A percentile compares a stretch with the other conserved stretches of the same genome.
Evolutionary conservation across 2,888 invertebrate genomes (phyloP).

Genomic region (Lypha dubia): DNA sequence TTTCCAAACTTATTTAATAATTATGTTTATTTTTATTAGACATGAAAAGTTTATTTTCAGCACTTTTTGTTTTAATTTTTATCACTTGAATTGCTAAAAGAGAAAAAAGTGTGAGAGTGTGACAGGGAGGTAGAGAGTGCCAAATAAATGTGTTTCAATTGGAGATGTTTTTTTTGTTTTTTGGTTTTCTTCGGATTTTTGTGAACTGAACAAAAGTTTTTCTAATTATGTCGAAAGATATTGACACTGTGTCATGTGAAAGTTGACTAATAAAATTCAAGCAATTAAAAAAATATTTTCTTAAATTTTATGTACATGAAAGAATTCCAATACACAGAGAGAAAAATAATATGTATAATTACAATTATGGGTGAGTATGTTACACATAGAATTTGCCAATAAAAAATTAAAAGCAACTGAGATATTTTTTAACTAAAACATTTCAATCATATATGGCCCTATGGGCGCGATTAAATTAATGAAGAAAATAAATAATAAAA

Average conservation of each 20-base stretch:
- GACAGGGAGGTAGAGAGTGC: not conserved
- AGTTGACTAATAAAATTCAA: slow-evolving; percentile 18
- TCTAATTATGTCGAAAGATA: slow-evolving; percentile 63
- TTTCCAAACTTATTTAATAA: slow-evolving; percentile 68
- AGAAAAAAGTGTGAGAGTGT: not conserved
- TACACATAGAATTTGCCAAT: no score
- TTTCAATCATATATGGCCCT: no score
- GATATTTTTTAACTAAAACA: no score
- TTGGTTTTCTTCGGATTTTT: slow-evolving; percentile 3
- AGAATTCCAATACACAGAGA: not conserved
- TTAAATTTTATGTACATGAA: not conserved
- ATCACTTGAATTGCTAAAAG: slow-evolving; percentile 50
- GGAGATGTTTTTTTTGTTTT: slow-evolving; percentile 10
- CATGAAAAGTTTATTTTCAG: slow-evolving; percentile 64
- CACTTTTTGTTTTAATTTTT: slow-evolving; percentile 62
- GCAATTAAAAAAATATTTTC: slow-evolving; percentile 20
- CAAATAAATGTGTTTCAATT: slow-evolving; percentile 55
- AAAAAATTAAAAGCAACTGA: no score
- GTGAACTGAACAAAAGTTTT: slow-evolving; percentile 50
- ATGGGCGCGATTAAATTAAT: no score
- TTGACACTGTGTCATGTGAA: slow-evolving; percentile 55
- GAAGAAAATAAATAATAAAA: no score
- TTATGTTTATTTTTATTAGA: slow-evolving; percentile 71
- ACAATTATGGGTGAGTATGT: no score
- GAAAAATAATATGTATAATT: no score